Evolutionary conservation across 2,797 vertebrate genomes (phyloP).

Genomic region (Pipistrellus pipistrellus): DNA sequence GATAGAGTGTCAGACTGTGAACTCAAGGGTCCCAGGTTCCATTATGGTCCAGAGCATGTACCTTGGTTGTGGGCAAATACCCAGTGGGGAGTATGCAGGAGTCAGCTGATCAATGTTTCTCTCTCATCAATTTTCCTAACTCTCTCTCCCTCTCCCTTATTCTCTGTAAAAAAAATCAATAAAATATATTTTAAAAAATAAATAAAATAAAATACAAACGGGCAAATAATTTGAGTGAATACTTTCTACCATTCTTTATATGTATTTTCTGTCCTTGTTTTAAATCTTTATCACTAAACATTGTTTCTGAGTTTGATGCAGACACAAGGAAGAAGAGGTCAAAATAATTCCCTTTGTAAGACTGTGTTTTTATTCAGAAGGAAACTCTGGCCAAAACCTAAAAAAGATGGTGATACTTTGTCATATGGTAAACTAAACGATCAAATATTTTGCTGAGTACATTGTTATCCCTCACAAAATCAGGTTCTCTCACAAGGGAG

Average conservation of each 20-base stretch:
- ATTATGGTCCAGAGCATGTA: no score
- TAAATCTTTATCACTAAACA: background rate
- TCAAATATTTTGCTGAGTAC: background rate
- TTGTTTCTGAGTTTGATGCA: background rate
- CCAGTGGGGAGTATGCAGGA: no score
- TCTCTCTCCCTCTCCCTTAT: no score
- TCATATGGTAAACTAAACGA: background rate
- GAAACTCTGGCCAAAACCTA: background rate
- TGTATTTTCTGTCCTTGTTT: background rate
- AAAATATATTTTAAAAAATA: no score
- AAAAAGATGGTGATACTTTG: background rate
- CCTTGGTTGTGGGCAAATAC: no score
- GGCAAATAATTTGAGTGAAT: background rate
- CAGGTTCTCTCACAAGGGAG: background rate
- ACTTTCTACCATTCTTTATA: background rate
- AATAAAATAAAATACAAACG: background rate
- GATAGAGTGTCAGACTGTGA: no score
- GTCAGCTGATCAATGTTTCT: no score
- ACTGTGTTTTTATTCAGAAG: background rate
- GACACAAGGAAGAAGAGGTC: background rate
- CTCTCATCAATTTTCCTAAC: no score
- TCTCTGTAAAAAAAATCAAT: no score
- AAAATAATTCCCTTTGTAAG: background rate
- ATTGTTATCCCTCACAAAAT: background rate
- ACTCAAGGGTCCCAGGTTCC: no score